Conservation (phyloP, 1,140 invertebrate genomes). For the Achroia grisella region DNA sequence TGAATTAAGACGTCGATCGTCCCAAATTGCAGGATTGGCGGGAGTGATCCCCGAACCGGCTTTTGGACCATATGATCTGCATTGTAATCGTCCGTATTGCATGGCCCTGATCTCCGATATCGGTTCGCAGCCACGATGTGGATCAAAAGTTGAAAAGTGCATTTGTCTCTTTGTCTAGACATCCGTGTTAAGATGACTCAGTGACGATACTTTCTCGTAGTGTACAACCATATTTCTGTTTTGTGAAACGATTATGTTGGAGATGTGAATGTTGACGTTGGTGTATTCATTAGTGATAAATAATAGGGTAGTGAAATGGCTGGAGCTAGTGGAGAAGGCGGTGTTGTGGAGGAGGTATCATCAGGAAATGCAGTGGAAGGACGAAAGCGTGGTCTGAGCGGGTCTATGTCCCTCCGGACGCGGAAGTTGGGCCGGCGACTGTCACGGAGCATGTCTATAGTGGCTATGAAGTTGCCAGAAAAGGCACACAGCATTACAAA, state of each 20-base stretch:
- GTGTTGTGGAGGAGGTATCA: slow-evolving; percentile 32
- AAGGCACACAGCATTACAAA: slow-evolving; percentile 64
- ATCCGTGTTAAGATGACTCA: slow-evolving; percentile 38
- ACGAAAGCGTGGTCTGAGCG: slow-evolving; percentile 51
- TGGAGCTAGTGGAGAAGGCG: slow-evolving; percentile 52
- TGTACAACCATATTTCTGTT: slow-evolving; percentile 23
- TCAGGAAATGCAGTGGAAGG: slow-evolving; percentile 24
- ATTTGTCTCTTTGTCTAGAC: slow-evolving; percentile 27
- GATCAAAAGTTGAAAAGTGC: slow-evolving; percentile 42
- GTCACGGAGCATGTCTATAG: slow-evolving; percentile 73
- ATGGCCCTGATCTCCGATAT: slow-evolving; percentile 43
- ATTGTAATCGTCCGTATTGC: slow-evolving; percentile 28
- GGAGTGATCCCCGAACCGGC: slow-evolving; percentile 35
- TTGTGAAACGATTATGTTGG: slow-evolving; percentile 37
- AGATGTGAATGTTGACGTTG: slow-evolving; percentile 55
- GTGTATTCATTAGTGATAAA: slow-evolving; percentile 23
- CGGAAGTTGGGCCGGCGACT: slow-evolving; percentile 70
- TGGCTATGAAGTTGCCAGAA: slow-evolving; percentile 70
- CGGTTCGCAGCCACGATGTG: slow-evolving; percentile 46
- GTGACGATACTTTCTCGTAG: slow-evolving; percentile 44
- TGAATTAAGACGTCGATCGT: slow-evolving; percentile 13
- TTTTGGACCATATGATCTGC: slow-evolving; percentile 59
- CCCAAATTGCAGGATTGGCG: slow-evolving; percentile 19
- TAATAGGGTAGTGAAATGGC: slow-evolving; percentile 50
- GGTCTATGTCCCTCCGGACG: slow-evolving; percentile 65